Conservation (phyloP, 2,797 vertebrate genomes). For the Craterocephalus amniculus region DNA sequence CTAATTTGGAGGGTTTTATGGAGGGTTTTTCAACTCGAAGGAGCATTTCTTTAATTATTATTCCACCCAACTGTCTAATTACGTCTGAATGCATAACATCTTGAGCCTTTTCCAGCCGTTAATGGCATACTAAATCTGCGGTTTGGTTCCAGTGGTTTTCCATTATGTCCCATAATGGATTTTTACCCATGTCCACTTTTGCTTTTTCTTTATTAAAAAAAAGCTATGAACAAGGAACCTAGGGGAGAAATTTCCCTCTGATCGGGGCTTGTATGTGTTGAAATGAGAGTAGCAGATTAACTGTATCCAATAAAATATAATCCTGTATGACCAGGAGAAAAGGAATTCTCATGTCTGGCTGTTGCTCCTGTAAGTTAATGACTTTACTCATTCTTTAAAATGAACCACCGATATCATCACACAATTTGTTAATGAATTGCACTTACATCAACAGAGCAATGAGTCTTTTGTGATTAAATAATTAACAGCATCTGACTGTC, state of each 20-base stretch:
- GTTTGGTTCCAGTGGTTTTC: background rate
- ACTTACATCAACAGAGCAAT: too few species aligned
- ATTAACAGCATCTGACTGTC: too few species aligned
- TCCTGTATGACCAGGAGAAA: too few species aligned
- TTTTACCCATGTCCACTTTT: background rate
- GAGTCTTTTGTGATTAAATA: too few species aligned
- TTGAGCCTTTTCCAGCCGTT: background rate
- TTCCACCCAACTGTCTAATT: background rate
- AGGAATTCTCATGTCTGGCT: too few species aligned
- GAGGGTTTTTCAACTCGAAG: constrained; percentile 13
- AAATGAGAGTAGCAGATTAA: too few species aligned
- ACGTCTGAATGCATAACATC: background rate
- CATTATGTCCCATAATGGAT: background rate
- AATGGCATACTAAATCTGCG: background rate
- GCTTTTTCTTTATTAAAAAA: background rate
- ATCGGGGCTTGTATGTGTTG: background rate
- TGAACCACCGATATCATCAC: too few species aligned
- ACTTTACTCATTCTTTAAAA: too few species aligned
- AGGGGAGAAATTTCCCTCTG: background rate
- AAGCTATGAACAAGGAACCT: background rate
- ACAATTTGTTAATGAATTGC: too few species aligned
- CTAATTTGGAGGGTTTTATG: constrained; percentile 12
- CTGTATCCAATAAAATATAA: too few species aligned
- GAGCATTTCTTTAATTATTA: constrained; percentile 3
- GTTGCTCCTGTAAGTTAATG: too few species aligned